These are phyloP conservation scores for Mastomys coucha DNA, from an alignment of 2,113 vertebrate genomes.

Conservation along the genomic window DNA sequence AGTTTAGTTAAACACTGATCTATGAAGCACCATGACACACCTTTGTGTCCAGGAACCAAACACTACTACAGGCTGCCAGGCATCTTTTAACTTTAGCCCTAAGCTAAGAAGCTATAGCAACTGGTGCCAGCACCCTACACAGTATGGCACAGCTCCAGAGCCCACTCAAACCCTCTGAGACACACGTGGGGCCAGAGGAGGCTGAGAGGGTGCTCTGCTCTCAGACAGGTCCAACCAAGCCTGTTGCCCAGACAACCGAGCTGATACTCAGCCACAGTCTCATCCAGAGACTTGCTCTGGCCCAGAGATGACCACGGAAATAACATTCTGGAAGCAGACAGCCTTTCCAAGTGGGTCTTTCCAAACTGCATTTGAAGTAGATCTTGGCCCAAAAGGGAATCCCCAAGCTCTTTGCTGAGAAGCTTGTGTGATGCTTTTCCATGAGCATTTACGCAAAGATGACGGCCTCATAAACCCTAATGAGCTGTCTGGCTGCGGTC, in stretches of 20 bases:
- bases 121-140: too few species aligned
- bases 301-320: not conserved
- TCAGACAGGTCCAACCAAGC: not conserved
- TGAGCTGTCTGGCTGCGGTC: not conserved
- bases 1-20: not conserved
- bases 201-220: not conserved
- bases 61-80: not conserved
- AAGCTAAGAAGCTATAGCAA: not conserved
- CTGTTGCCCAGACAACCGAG: not conserved
- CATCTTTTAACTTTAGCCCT: not conserved
- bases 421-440: not conserved
- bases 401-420: not conserved
- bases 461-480: not conserved
- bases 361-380: constrained; percentile 56
- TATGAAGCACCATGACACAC: not conserved
- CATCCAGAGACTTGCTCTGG: not conserved
- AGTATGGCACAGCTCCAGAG: not conserved
- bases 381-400: constrained; percentile 46
- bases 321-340: constrained; percentile 2
- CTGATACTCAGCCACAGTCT: not conserved
- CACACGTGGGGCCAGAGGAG: not conserved
- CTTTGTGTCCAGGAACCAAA: not conserved
- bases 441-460: not conserved
- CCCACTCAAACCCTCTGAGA: not conserved
- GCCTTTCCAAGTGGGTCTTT: constrained; percentile 44